Base-by-base conservation (phyloP, 2,888 invertebrate species). In the Ophion slaviceki region DNA sequence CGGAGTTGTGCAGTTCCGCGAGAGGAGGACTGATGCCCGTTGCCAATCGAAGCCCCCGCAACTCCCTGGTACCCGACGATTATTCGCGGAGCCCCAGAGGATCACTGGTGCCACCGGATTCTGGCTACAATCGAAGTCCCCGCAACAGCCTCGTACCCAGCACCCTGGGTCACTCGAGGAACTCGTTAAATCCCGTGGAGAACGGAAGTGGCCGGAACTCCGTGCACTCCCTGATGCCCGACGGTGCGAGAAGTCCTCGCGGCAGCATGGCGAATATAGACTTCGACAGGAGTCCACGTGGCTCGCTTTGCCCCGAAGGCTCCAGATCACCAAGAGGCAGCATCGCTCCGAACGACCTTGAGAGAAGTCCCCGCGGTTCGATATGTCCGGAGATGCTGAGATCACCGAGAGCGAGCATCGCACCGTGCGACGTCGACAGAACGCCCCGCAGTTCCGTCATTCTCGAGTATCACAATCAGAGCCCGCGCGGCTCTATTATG, bases 11-110 rank as follows among this genome's bases (percentile, higher is more conserved):
- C 79, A 94, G 95, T 74, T 95, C 95, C 88, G 95, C 95, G 74
- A 93, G 96, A 66, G 95, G 95, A 86, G 95, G 96, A 3, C 89
- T 96, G 67, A 94, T 95, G 0, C 95, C 95, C 0, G 96, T 95
- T 84, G 64, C 81, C 1, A 90, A 92, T 67, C 94, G 95, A 87
- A 96, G 96, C 81, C 95, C 96, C 0, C 94, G 96, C 75, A 96
- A 96, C 89, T 96, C 96, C 20, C 94, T 96, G 72, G 95, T 96
- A 45, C 96, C 96, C 32, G 96, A 96, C 70, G 94, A 93, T 70
- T 93, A 92, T 81, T 91, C 91, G 61, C 91, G 95, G 83, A 95
- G 95, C 88, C 95, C 96, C 1, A 94, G 96, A 88, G 96, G 96
- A 87, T 96, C 96, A 88, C 93, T 96, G 87, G 95, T 95, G 4